Base-by-base conservation (phyloP, 1,140 invertebrate species). In the Drosophila erecta region DNA sequence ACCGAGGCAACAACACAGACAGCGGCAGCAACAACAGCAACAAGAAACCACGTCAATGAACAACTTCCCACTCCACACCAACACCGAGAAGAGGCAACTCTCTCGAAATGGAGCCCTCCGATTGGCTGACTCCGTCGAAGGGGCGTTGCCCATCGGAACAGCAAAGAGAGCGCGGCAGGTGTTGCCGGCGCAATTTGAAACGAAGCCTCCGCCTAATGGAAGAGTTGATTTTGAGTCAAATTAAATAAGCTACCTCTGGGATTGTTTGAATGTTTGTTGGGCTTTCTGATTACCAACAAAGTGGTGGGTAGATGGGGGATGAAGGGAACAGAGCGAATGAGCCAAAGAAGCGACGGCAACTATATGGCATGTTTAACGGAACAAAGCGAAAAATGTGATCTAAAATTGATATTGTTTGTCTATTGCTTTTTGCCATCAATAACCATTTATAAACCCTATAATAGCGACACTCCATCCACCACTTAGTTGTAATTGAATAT, bases 151-250 rank as follows among this genome's bases (percentile, higher is more conserved):
- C 54, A 47, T 11, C 27, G 7, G 14, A 60, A 40, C 15, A 20
- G 40, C 11, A 38, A n/a, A 27, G 30, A 37, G 30, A 57, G 51
- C 20, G 55, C 60, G 8, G 77, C 81, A 86, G 81, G 81, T 86
- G 81, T 86, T 75, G 83, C 61, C 65, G 65, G 22, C 76, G 65
- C 75, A 79, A 86, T 86, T 86, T 79, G 65, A 37, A 22, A 14
- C 66, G 66, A 38, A 70, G 66, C 66, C 66, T 70, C 41, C 35
- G 64, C 66, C 70, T 79, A 75, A 81, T 81, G 75, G 79, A 69
- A 74, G 49, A 78, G 55, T 54, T 62, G 69, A 60, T 79, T 78
- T 73, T 53, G 24, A 60, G 69, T 71, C 66, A 79, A 74, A 74
- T 79, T 69, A 57, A 49, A 71, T 62, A 56, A 79, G 57, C 65